Evolutionary conservation across 1,140 invertebrate species (phyloP).

Genomic region (Schlechtendalia chinensis): DNA sequence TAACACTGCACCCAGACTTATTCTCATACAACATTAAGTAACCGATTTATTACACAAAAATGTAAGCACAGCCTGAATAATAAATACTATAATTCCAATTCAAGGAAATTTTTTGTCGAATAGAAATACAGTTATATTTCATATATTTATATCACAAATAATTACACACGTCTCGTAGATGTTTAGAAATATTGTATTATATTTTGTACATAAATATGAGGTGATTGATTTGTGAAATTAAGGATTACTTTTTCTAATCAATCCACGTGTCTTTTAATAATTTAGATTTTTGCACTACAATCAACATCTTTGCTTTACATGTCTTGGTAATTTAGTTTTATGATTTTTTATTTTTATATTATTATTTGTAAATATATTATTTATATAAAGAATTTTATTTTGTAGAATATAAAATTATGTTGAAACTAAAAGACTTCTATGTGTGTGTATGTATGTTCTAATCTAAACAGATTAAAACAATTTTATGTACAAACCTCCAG

Average conservation of each 20-base stretch:
- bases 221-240: conserved; percentile 24
- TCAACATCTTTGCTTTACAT: conserved; percentile 14
- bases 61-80: not conserved
- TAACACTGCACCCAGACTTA: not conserved
- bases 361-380: conserved; percentile 21
- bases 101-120: not conserved
- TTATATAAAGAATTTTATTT: conserved; percentile 28
- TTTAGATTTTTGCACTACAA: conserved; percentile 8
- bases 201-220: conserved; percentile 40
- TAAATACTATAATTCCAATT: not conserved
- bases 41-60: not conserved
- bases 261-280: not conserved
- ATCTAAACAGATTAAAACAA: conserved; percentile 3
- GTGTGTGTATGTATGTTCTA: not conserved
- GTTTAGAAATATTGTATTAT: conserved; percentile 19
- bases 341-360: not conserved
- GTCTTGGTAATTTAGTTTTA: conserved; percentile 27
- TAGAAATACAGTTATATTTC: not conserved
- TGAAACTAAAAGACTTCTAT: conserved; percentile 16
- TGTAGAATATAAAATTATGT: conserved; percentile 12
- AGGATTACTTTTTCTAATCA: not conserved
- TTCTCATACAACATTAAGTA: not conserved
- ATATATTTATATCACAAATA: not conserved
- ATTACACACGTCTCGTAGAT: not conserved
- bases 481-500: not conserved